These are phyloP conservation scores for Rhagonycha lutea DNA, from an alignment of 2,888 invertebrate genomes.

Conservation along the genomic window DNA sequence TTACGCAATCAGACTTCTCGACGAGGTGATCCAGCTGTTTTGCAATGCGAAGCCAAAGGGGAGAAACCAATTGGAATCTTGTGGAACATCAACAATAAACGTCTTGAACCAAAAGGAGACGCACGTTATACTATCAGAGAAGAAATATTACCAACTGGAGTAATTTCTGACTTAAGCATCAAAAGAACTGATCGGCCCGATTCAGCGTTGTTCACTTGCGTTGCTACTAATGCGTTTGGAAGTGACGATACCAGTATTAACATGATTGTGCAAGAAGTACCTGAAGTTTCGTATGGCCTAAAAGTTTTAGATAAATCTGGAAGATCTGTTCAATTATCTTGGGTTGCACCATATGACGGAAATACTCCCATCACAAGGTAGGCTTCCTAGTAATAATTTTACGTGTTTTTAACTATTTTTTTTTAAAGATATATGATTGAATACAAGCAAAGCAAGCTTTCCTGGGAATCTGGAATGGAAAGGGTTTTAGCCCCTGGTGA, in stretches of 20 bases:
- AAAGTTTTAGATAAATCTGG: constrained; percentile 90
- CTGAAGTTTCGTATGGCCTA: constrained; percentile 86
- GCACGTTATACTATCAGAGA: constrained; percentile 85
- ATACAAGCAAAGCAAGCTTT: constrained; percentile 83
- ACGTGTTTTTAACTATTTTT: not conserved
- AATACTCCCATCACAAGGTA: constrained; percentile 83
- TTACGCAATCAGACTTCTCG: constrained; percentile 89
- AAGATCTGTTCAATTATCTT: constrained; percentile 85
- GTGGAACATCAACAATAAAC: constrained; percentile 94
- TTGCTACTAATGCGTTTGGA: constrained; percentile 91
- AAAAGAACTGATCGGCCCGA: constrained; percentile 87
- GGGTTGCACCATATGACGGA: constrained; percentile 91
- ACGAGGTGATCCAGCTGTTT: constrained; percentile 86
- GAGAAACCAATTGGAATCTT: constrained; percentile 93
- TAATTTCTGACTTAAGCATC: constrained; percentile 86
- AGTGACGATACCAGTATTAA: constrained; percentile 95
- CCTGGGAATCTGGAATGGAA: constrained; percentile 85
- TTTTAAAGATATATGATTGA: constrained; percentile 78
- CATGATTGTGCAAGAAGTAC: constrained; percentile 91
- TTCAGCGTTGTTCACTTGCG: constrained; percentile 88
- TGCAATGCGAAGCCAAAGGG: constrained; percentile 91
- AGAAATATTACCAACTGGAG: constrained; percentile 85
- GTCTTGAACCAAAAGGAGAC: constrained; percentile 88
- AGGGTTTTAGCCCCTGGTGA: constrained; percentile 88
- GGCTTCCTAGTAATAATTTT: not conserved